A percentile compares a stretch with the other conserved stretches of the same genome.
These are phyloP conservation scores for Notocelia uddmanniana DNA, from an alignment of 2,888 invertebrate genomes.

Conservation along the genomic window DNA sequence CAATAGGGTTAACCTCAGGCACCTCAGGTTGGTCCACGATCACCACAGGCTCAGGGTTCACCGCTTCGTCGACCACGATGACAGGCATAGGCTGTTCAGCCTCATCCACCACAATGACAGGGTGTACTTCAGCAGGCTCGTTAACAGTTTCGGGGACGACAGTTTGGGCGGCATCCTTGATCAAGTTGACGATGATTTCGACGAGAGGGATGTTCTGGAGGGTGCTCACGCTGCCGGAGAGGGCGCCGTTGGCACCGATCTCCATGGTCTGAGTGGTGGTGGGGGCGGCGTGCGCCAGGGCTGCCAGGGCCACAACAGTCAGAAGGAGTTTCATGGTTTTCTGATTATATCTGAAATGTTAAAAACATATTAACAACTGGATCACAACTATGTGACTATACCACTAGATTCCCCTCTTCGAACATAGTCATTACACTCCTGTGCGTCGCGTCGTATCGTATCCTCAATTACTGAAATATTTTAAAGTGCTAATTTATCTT, in stretches of 20 bases:
- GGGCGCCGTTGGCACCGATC: slow-evolving; percentile 30
- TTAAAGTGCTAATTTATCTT: too few species aligned
- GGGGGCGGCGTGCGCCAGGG: slow-evolving; percentile 33
- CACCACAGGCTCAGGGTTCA: not conserved
- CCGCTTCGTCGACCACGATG: slow-evolving; percentile 26
- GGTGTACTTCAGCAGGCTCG: slow-evolving; percentile 25
- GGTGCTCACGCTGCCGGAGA: slow-evolving; percentile 18
- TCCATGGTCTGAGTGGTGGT: slow-evolving; percentile 27
- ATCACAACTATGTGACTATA: not conserved
- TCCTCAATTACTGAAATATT: too few species aligned
- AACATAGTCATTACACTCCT: not conserved
- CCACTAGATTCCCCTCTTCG: not conserved
- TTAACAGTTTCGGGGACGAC: slow-evolving; percentile 47
- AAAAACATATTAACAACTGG: not conserved
- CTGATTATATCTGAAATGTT: slow-evolving; percentile 24
- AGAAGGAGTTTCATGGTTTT: slow-evolving; percentile 40
- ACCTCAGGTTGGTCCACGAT: slow-evolving; percentile 5
- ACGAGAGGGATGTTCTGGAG: slow-evolving; percentile 29
- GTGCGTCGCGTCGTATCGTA: not conserved
- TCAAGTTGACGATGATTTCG: slow-evolving; percentile 38
- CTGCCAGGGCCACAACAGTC: slow-evolving; percentile 40
- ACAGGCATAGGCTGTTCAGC: slow-evolving; percentile 22
- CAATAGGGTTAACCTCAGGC: slow-evolving; percentile 14
- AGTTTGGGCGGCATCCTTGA: slow-evolving; percentile 52
- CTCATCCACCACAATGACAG: slow-evolving; percentile 36